Evolutionary conservation across 1,140 invertebrate genomes (phyloP).

Genomic region (Trachymyrmex cornetzi): DNA sequence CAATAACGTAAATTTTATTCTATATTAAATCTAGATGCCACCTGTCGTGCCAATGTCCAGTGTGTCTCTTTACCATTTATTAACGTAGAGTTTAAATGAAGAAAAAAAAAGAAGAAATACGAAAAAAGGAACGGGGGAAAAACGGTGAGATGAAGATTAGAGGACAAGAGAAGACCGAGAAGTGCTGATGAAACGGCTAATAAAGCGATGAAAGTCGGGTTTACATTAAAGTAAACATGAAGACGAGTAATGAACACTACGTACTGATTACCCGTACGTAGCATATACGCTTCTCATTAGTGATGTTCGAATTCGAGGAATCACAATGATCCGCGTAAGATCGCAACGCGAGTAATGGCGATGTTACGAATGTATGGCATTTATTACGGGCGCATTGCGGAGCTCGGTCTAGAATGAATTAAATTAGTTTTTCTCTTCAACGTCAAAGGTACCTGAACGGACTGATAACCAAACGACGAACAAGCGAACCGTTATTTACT

Average conservation of each 20-base stretch:
- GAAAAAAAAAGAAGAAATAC: slow-evolving; percentile 33
- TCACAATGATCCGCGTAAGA: slow-evolving; percentile 48
- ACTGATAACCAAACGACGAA: slow-evolving; percentile 79
- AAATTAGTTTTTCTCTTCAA: slow-evolving; percentile 78
- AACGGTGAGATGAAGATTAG: slow-evolving; percentile 43
- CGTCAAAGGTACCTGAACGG: slow-evolving; percentile 85
- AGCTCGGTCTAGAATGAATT: slow-evolving; percentile 67
- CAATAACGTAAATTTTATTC: slow-evolving; percentile 88
- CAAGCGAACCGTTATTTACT: slow-evolving; percentile 73
- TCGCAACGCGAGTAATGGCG: slow-evolving; percentile 41
- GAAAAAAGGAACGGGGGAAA: slow-evolving; percentile 34
- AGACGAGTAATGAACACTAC: slow-evolving; percentile 38
- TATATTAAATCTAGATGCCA: slow-evolving; percentile 87
- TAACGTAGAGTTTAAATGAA: slow-evolving; percentile 85
- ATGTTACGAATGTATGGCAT: slow-evolving; percentile 61
- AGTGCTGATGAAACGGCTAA: slow-evolving; percentile 54
- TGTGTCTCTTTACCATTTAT: slow-evolving; percentile 87
- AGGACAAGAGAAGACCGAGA: slow-evolving; percentile 32
- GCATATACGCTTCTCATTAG: slow-evolving; percentile 61
- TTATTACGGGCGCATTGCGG: slow-evolving; percentile 53
- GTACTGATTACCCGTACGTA: slow-evolving; percentile 41
- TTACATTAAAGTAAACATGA: slow-evolving; percentile 35
- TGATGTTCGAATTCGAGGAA: slow-evolving; percentile 32
- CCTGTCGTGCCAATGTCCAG: slow-evolving; percentile 87
- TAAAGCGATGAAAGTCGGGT: slow-evolving; percentile 12